Conservation (phyloP, 2,113 vertebrate species). For the Scalopus aquaticus region DNA sequence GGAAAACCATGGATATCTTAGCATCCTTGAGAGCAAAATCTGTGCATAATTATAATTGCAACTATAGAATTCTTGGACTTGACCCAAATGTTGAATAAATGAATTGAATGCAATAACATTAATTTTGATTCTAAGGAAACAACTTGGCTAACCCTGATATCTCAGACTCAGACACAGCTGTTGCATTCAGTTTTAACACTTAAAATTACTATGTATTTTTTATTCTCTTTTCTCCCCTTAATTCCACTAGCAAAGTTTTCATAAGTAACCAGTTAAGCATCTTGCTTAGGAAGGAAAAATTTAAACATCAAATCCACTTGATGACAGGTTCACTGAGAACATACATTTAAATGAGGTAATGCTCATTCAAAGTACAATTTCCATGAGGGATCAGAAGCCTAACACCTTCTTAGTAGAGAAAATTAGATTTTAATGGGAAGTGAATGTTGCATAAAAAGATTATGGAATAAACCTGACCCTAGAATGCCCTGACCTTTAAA, state of each 20-base stretch:
- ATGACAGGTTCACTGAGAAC: slow-evolving; percentile 65
- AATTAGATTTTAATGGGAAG: slow-evolving; percentile 64
- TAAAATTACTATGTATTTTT: background rate
- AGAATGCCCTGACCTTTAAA: slow-evolving; percentile 58
- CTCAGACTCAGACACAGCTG: background rate
- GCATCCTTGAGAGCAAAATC: background rate
- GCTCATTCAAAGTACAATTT: slow-evolving; percentile 33
- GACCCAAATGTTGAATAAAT: background rate
- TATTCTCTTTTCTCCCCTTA: background rate
- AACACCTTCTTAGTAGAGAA: slow-evolving; percentile 43
- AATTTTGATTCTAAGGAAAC: slow-evolving; percentile 35
- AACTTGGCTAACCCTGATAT: background rate
- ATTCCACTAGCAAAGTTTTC: background rate
- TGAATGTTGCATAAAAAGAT: slow-evolving; percentile 54
- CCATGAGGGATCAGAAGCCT: slow-evolving; percentile 38
- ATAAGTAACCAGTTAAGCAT: slow-evolving; percentile 44
- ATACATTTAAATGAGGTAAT: slow-evolving; percentile 70
- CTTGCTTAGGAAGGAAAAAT: slow-evolving; percentile 59
- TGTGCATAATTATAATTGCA: background rate
- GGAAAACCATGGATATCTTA: background rate
- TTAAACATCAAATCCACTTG: slow-evolving; percentile 55
- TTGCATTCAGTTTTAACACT: background rate
- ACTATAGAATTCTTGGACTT: background rate
- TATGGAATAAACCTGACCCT: slow-evolving; percentile 42
- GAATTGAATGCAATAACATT: background rate